Evolutionary conservation across 2,797 vertebrate genomes (phyloP).

Genomic region (Clarias fuscus): DNA sequence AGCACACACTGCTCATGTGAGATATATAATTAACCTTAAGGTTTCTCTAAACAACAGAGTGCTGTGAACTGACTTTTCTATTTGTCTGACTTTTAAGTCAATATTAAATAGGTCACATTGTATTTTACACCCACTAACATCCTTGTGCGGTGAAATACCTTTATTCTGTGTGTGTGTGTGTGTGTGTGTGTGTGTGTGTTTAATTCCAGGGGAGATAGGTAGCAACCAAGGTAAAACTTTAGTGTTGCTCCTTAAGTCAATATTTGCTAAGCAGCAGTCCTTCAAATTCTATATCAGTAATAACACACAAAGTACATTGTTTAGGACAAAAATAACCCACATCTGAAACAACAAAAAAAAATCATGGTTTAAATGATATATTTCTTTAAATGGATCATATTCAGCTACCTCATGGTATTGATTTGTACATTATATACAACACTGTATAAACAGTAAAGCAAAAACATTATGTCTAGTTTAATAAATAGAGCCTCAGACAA

Average conservation of each 20-base stretch:
- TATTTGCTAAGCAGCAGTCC: background rate
- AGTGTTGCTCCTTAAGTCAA: background rate
- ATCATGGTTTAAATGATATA: constrained; percentile 70
- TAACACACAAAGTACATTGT: background rate
- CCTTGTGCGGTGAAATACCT: constrained; percentile 14
- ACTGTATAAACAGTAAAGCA: constrained; percentile 44
- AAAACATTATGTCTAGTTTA: constrained; percentile 25
- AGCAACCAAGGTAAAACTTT: background rate
- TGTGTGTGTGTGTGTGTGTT: background rate
- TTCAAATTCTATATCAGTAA: background rate
- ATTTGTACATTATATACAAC: constrained; percentile 54
- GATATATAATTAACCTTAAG: background rate
- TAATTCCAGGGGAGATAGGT: background rate
- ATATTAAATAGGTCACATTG: constrained; percentile 38
- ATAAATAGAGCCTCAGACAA: constrained; percentile 11
- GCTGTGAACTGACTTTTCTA: constrained; percentile 5
- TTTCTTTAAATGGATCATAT: constrained; percentile 38
- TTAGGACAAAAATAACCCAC: background rate
- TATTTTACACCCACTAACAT: constrained; percentile 26
- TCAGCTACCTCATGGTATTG: constrained; percentile 24
- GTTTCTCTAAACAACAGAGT: constrained; percentile 5
- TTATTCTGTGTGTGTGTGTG: background rate
- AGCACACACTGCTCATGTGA: background rate
- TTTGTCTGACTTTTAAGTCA: constrained; percentile 24
- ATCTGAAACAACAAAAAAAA: background rate